These are phyloP conservation scores for Pogonus chalceus DNA, from an alignment of 1,140 invertebrate genomes.

Conservation along the genomic window DNA sequence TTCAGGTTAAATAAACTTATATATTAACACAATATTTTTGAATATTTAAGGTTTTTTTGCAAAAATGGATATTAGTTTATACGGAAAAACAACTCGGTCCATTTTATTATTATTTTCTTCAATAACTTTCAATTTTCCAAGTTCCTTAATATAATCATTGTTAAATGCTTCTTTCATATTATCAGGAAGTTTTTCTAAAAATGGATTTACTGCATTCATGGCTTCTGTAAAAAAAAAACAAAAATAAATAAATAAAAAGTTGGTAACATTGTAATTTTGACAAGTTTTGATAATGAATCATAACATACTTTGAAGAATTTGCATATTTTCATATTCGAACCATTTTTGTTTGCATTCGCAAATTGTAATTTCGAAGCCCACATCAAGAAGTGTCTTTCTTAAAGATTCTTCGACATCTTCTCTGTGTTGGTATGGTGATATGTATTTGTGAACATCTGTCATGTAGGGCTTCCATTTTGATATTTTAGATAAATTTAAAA, in stretches of 20 bases:
- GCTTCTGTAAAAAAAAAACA: constrained; percentile 45
- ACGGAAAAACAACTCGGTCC: not conserved
- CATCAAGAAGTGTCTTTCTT: constrained; percentile 45
- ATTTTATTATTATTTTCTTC: constrained; percentile 34
- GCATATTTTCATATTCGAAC: constrained; percentile 51
- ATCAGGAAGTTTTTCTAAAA: constrained; percentile 52
- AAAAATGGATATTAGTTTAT: not conserved
- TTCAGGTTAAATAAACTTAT: no score
- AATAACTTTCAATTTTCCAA: constrained; percentile 33
- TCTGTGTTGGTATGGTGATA: constrained; percentile 55
- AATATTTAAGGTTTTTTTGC: not conserved
- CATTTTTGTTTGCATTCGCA: constrained; percentile 52
- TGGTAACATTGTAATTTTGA: not conserved
- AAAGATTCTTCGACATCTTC: constrained; percentile 51
- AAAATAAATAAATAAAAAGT: constrained; percentile 9
- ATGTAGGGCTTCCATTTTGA: constrained; percentile 56
- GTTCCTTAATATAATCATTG: constrained; percentile 42
- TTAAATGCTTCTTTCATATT: constrained; percentile 53
- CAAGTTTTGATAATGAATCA: not conserved
- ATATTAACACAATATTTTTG: no score
- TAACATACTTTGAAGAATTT: constrained; percentile 46
- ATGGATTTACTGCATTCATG: constrained; percentile 63
- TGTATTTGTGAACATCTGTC: constrained; percentile 50
- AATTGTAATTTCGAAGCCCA: constrained; percentile 54
- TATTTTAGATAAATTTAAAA: constrained; percentile 45